phyloP scores from a whole-genome alignment of 2,888 invertebrate species.

The Lepidochrysops patricia region DNA sequence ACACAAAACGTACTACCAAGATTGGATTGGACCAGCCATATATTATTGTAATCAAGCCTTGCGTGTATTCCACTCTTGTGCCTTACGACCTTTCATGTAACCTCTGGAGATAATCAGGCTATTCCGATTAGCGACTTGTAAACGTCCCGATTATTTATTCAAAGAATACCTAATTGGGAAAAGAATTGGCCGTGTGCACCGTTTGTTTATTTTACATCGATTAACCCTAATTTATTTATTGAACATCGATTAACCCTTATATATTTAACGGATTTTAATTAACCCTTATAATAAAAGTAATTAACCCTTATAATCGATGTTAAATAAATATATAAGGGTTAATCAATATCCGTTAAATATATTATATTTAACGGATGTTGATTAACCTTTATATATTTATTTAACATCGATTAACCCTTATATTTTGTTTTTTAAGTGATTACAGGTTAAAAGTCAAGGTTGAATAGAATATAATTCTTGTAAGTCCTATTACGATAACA shows the following conservation, averaged over 20 bases:
- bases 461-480: too few species aligned
- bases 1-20: conserved; percentile 24
- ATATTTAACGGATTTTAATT: background rate
- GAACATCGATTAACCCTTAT: background rate
- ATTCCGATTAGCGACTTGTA: conserved; percentile 18
- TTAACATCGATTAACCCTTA: background rate
- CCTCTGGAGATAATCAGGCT: conserved; percentile 20
- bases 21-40: conserved; percentile 22
- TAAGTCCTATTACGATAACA: background rate
- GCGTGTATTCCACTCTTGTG: conserved; percentile 19
- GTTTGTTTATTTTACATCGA: background rate
- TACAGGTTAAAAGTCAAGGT: too few species aligned
- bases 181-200: background rate
- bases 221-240: background rate
- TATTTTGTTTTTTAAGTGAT: too few species aligned
- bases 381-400: too few species aligned
- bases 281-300: too few species aligned
- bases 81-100: conserved; percentile 21
- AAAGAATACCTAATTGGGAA: conserved; percentile 9
- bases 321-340: too few species aligned
- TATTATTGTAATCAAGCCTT: conserved; percentile 24
- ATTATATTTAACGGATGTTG: too few species aligned
- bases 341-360: too few species aligned
- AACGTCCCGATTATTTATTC: conserved; percentile 15
- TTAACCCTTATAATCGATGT: too few species aligned